Percentiles rank a stretch among this genome's conserved stretches.
Conservation (phyloP, 2,888 invertebrate genomes). For the Notodonta dromedarius region DNA sequence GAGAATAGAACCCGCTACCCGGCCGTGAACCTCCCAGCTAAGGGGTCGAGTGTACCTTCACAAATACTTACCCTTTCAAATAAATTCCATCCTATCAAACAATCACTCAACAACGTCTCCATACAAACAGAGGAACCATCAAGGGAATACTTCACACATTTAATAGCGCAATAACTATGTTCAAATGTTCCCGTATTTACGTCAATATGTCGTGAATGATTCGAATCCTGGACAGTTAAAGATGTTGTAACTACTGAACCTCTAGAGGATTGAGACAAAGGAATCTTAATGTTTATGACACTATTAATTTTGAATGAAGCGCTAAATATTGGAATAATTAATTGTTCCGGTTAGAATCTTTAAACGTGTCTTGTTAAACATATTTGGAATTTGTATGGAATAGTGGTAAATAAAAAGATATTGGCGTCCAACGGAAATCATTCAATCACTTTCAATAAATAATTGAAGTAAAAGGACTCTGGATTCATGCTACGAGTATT, state of each 20-base stretch:
- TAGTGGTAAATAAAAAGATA: too few species aligned
- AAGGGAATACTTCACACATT: constrained; percentile 26
- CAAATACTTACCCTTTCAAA: neutral
- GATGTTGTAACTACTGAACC: constrained; percentile 20
- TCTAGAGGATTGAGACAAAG: constrained; percentile 42
- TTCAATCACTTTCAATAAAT: too few species aligned
- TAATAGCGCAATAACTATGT: constrained; percentile 43
- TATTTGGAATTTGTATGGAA: too few species aligned
- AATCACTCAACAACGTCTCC: neutral
- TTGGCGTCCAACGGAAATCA: too few species aligned
- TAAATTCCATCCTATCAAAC: constrained; percentile 3
- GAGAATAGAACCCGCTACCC: too few species aligned
- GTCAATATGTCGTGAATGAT: constrained; percentile 49
- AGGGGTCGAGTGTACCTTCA: too few species aligned
- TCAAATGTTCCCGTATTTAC: constrained; percentile 4
- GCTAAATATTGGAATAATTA: constrained; percentile 2
- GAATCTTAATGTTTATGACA: constrained; percentile 33
- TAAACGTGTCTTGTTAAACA: neutral
- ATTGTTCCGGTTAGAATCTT: neutral
- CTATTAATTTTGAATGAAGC: constrained; percentile 27
- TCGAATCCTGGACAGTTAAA: constrained; percentile 28
- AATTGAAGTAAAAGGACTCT: too few species aligned
- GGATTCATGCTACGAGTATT: too few species aligned
- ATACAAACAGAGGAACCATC: constrained; percentile 3
- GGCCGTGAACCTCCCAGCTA: too few species aligned